Conservation (phyloP, 2,888 invertebrate genomes). For the Pharmacophagus antenor region DNA sequence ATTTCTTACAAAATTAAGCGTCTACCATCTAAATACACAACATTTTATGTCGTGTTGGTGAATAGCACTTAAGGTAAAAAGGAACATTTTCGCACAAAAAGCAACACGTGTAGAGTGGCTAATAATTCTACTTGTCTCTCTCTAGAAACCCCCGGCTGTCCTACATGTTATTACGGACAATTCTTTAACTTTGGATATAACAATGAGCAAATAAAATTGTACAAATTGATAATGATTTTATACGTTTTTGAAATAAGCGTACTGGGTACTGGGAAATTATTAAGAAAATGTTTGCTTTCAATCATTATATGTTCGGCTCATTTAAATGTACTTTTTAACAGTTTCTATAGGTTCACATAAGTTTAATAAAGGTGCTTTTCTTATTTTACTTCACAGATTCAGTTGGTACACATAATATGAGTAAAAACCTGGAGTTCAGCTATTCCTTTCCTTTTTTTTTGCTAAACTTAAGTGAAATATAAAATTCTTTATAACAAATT, state of each 20-base stretch:
- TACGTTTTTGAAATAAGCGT: not conserved
- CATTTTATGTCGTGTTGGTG: constrained; percentile 13
- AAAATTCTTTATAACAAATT: not conserved
- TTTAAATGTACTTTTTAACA: too few species aligned
- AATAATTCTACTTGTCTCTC: constrained; percentile 24
- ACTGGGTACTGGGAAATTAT: too few species aligned
- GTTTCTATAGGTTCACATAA: too few species aligned
- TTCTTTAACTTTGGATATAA: constrained; percentile 14
- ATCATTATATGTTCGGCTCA: too few species aligned
- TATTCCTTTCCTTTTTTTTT: too few species aligned
- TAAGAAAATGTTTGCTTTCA: too few species aligned
- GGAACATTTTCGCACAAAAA: constrained; percentile 22
- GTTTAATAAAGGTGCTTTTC: too few species aligned
- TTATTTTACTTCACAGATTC: too few species aligned
- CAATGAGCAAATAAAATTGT: constrained; percentile 2
- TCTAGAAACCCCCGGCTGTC: constrained; percentile 16
- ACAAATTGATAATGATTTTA: not conserved
- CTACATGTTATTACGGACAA: constrained; percentile 21
- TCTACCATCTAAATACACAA: constrained; percentile 2
- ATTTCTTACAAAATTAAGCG: constrained; percentile 1
- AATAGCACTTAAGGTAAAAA: constrained; percentile 18
- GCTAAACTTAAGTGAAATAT: too few species aligned
- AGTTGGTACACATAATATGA: too few species aligned
- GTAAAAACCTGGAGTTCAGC: too few species aligned
- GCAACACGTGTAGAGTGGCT: constrained; percentile 29